Conservation (phyloP, 1,140 invertebrate genomes). For the Saxidomus purpurata region DNA sequence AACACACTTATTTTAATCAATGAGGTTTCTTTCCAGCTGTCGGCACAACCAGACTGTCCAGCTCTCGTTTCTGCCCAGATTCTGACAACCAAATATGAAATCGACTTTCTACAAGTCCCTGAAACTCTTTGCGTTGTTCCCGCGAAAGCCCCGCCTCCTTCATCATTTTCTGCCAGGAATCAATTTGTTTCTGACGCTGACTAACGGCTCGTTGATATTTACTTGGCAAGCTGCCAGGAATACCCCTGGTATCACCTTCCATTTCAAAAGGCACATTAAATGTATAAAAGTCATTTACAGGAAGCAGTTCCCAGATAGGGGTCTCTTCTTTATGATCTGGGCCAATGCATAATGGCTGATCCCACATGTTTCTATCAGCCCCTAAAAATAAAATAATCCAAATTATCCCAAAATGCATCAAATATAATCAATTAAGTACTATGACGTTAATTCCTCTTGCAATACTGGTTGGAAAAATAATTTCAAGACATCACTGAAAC, state of each 20-base stretch:
- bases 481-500: too few relatives aligned
- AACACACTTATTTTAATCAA: neutral
- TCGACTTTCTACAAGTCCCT: conserved; percentile 81
- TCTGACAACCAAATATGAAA: conserved; percentile 84
- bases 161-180: conserved; percentile 84
- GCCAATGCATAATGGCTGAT: conserved; percentile 85
- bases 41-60: conserved; percentile 83
- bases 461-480: too few relatives aligned
- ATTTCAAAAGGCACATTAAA: conserved; percentile 86
- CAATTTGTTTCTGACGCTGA: conserved; percentile 80
- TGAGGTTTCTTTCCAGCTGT: conserved; percentile 52
- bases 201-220: conserved; percentile 80
- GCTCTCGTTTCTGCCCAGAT: conserved; percentile 83
- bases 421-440: too few relatives aligned
- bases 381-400: conserved; percentile 11
- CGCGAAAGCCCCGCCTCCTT: conserved; percentile 82
- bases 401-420: too few relatives aligned
- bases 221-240: conserved; percentile 81
- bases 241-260: conserved; percentile 83
- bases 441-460: too few relatives aligned
- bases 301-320: conserved; percentile 84
- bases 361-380: conserved; percentile 82
- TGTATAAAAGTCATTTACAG: conserved; percentile 82
- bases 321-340: conserved; percentile 83
- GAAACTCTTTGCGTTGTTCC: conserved; percentile 84